Percentiles rank a stretch among this genome's conserved stretches.
Evolutionary conservation across 1,140 invertebrate genomes (phyloP).

Genomic region (Acyrthosiphon pisum): DNA sequence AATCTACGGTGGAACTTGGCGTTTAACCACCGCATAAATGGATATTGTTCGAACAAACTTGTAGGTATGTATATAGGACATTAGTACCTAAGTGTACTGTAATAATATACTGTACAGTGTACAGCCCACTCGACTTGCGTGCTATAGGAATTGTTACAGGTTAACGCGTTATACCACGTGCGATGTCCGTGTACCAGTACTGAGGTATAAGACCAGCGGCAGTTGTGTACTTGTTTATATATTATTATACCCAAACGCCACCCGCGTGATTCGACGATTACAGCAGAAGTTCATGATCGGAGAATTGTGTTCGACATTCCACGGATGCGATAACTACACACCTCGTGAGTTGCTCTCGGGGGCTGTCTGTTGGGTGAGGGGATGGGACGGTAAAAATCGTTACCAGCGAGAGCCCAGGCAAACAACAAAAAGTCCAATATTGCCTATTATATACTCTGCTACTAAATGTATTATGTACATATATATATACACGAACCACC

Average conservation of each 20-base stretch:
- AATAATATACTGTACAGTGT: too few relatives aligned
- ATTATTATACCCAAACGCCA: too few relatives aligned
- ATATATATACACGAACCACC: background rate
- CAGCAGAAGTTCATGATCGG: too few relatives aligned
- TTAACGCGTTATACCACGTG: background rate
- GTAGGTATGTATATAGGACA: background rate
- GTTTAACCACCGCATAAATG: background rate
- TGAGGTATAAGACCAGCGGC: background rate
- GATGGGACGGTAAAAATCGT: background rate
- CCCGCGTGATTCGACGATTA: too few relatives aligned
- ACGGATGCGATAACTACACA: background rate
- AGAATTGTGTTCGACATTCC: too few relatives aligned
- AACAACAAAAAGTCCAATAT: background rate
- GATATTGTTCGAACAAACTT: conserved; percentile 15
- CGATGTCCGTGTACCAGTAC: background rate
- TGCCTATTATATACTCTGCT: background rate
- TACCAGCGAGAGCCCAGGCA: background rate
- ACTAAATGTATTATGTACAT: background rate
- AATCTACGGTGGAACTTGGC: background rate
- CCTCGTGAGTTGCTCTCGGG: too few relatives aligned
- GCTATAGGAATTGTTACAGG: too few relatives aligned
- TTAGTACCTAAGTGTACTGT: too few relatives aligned
- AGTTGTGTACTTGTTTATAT: too few relatives aligned
- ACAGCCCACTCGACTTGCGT: too few relatives aligned
- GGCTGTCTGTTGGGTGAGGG: too few relatives aligned